These are phyloP conservation scores for Fulmarus glacialis DNA, from an alignment of 2,113 vertebrate species.

Conservation along the genomic window DNA sequence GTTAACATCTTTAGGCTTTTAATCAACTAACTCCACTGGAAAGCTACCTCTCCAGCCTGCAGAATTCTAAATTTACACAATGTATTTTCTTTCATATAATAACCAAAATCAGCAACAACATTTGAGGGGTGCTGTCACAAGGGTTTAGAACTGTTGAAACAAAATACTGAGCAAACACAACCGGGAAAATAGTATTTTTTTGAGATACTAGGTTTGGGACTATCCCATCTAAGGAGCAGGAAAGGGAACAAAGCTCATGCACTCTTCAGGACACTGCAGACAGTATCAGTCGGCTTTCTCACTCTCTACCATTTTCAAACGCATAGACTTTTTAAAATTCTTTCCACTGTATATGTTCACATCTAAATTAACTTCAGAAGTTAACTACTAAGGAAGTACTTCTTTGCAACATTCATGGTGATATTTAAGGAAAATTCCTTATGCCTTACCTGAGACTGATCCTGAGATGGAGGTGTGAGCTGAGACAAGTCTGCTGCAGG, in stretches of 20 bases:
- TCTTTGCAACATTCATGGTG: neutral
- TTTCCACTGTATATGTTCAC: neutral
- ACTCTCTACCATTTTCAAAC: neutral
- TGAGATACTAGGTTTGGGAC: neutral
- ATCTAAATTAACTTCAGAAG: neutral
- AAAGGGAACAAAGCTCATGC: neutral
- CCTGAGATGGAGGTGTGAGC: slow-evolving; percentile 94
- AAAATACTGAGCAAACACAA: neutral
- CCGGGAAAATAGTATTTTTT: neutral
- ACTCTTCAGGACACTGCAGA: neutral
- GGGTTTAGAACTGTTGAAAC: neutral
- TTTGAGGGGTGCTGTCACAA: neutral
- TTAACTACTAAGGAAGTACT: neutral
- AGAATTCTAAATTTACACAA: neutral
- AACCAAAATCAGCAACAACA: neutral
- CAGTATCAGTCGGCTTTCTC: neutral
- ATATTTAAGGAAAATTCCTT: neutral
- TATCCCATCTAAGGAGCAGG: neutral
- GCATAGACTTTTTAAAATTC: neutral
- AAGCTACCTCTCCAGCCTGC: neutral
- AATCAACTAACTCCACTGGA: neutral
- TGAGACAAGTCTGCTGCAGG: slow-evolving; percentile 92
- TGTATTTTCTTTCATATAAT: neutral
- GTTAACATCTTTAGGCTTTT: neutral
- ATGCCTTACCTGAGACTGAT: slow-evolving; percentile 91